These are phyloP conservation scores for Corapipo altera DNA, from an alignment of 2,113 vertebrate genomes.

Conservation along the genomic window DNA sequence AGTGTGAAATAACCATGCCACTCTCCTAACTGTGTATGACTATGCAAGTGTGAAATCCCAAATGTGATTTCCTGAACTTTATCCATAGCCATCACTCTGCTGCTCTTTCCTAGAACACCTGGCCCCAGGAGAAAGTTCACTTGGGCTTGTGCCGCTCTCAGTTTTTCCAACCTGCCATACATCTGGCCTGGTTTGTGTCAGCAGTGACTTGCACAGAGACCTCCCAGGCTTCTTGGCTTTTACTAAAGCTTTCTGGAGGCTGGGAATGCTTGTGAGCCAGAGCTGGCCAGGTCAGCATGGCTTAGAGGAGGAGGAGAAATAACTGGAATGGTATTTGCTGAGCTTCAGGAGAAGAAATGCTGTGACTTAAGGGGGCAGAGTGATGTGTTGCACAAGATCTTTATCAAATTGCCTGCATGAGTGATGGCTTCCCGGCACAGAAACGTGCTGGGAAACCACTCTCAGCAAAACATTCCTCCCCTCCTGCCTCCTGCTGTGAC, in stretches of 20 bases:
- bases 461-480: not conserved
- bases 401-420: not conserved
- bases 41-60: not conserved
- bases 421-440: not conserved
- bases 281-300: not conserved
- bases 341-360: not conserved
- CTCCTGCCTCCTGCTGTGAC: not conserved
- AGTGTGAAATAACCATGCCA: not conserved
- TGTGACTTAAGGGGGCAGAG: not conserved
- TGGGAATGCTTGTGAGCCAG: not conserved
- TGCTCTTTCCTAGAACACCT: not conserved
- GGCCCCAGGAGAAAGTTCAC: not conserved
- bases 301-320: not conserved
- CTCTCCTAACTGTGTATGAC: not conserved
- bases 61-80: not conserved
- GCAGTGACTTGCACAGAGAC: not conserved
- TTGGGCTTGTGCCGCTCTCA: not conserved
- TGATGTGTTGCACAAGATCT: constrained; percentile 6
- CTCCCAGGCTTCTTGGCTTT: constrained; percentile 11
- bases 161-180: not conserved
- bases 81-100: not conserved
- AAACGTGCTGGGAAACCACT: not conserved
- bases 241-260: not conserved
- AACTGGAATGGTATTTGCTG: not conserved
- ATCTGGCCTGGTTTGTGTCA: constrained; percentile 13